Base-by-base conservation (phyloP, 2,113 vertebrate genomes). In the Machaerirhynchus nigripectus region DNA sequence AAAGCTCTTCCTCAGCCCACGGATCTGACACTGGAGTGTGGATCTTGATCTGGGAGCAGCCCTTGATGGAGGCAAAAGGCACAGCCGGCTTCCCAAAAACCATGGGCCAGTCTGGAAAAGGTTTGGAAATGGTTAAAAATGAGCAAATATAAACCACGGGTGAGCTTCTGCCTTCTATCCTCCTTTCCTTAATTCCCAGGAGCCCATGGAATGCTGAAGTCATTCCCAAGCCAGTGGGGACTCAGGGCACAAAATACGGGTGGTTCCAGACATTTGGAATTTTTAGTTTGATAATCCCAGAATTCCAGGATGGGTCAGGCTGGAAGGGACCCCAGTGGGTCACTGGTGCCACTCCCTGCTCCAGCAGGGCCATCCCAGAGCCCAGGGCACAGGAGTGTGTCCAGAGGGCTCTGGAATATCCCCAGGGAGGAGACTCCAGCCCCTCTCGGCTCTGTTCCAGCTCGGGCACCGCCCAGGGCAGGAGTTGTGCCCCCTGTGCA, bases 11-110 rank as follows among this genome's bases (percentile, higher is more conserved):
- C 71, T 56, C 9, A 6, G 14, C 4, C 2, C 2, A 1, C 1
- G 12, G 60, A 50, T 17, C 50, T 3, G 0, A 23, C 5, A 0
- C 0, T 10, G n/a, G n/a, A 47, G 23, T 0, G 0, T 6, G 40
- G n/a, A 28, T 28, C 23, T 14, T 14, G 2, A 28, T 15, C 22
- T 11, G 23, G 53, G 63, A 73, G 28, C 7, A 55, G 3, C 22
- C 39, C 30, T 30, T 23, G 35, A 15, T 14, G 35, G 44, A 50
- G 13, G 6, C 4, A 40, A 53, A 70, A n/a, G 42, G 27, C 57
- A 46, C 13, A 42, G n/a, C 6, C 24, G 6, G 1, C 35, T 39
- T 40, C 27, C 31, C 31, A 52, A 11, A 42, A n/a, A 22, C 3
- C 10, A 4, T 4, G 1, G 49, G 13, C 3, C 50, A 18, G 9